Evolutionary conservation across 2,113 vertebrate genomes (phyloP).

Genomic region (Amphiprion ocellaris): DNA sequence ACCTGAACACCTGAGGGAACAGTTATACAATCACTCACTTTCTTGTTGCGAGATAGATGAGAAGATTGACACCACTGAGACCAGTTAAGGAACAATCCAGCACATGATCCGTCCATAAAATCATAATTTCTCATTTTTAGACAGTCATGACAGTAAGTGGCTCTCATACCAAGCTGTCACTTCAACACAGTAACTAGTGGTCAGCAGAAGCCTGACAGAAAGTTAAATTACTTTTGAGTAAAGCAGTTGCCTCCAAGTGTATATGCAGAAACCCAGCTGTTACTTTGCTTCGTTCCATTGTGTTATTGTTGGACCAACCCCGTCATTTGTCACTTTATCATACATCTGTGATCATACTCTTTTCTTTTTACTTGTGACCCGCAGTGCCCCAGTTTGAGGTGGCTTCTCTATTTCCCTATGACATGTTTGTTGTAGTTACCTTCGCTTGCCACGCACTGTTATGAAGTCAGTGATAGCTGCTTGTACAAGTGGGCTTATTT

Average conservation of each 20-base stretch:
- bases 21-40: too few species aligned
- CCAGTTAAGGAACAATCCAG: background rate
- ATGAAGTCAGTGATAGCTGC: background rate
- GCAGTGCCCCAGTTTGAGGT: background rate
- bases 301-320: background rate
- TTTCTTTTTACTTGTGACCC: background rate
- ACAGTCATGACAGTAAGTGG: background rate
- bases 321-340: background rate
- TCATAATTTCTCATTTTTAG: too few species aligned
- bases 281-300: background rate
- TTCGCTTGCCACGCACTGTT: background rate
- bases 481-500: too few species aligned
- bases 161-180: too few species aligned
- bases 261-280: background rate
- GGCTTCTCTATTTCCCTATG: background rate
- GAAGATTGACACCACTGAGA: background rate
- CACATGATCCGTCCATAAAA: background rate
- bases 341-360: background rate
- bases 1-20: too few species aligned
- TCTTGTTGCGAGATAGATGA: too few species aligned
- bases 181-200: too few species aligned
- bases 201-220: too few species aligned
- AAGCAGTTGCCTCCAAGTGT: too few species aligned
- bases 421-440: background rate
- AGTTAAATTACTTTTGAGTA: too few species aligned